Evolutionary conservation across 2,797 vertebrate genomes (phyloP).

Genomic region (Enteromius radiatus): DNA sequence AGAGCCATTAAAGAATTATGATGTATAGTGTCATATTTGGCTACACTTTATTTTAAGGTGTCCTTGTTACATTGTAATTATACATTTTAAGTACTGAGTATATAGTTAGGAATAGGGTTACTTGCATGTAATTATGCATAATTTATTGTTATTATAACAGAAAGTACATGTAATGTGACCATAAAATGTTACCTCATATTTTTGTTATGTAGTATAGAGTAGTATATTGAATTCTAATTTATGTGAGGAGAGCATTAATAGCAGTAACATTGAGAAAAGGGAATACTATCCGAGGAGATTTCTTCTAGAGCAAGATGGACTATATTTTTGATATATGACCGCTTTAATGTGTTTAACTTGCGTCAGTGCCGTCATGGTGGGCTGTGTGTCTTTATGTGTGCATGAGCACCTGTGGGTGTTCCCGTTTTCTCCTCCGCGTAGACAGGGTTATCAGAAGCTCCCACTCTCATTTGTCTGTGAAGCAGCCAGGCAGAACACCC

Average conservation of each 20-base stretch:
- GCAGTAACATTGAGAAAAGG: not conserved
- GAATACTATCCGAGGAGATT: not conserved
- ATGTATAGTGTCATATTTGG: not conserved
- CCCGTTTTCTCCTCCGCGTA: slow-evolving; percentile 8
- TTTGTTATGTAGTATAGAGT: not conserved
- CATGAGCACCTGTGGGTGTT: slow-evolving; percentile 31
- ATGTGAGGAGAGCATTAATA: not conserved
- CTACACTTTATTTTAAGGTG: not conserved
- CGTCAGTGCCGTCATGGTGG: not conserved
- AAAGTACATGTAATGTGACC: not conserved
- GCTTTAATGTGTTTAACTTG: not conserved
- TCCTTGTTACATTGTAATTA: not conserved
- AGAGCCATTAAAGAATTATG: not conserved
- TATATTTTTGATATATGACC: not conserved
- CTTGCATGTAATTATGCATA: not conserved
- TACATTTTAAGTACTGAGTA: not conserved
- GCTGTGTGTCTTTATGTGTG: not conserved
- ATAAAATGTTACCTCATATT: not conserved
- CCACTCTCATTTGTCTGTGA: slow-evolving; percentile 49
- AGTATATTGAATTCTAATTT: not conserved
- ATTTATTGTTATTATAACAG: not conserved
- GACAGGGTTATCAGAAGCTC: slow-evolving; percentile 48
- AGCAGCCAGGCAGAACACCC: slow-evolving; percentile 47
- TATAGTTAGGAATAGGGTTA: not conserved
- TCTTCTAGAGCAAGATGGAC: not conserved